Percentiles rank a stretch among this genome's conserved stretches.
phyloP scores from a whole-genome alignment of 1,140 invertebrate species.

The Bombus soroeensis region DNA sequence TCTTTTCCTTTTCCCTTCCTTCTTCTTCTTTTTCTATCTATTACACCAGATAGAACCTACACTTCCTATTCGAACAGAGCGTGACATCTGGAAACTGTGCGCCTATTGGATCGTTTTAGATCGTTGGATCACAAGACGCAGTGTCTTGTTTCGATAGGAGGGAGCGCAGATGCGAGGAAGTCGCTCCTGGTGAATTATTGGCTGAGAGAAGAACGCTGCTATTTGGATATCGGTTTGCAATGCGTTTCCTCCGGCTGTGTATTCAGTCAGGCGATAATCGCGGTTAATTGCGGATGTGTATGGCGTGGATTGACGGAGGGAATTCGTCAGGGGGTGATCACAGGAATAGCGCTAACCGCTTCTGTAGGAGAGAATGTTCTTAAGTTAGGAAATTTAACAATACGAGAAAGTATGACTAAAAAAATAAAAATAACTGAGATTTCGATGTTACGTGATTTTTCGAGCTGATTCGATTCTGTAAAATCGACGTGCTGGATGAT shows the following conservation, averaged over 20 bases:
- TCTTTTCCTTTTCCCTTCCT: conserved; percentile 4
- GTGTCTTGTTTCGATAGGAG: conserved; percentile 35
- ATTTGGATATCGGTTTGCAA: conserved; percentile 53
- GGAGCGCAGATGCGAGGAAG: conserved; percentile 71
- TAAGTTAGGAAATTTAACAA: neutral
- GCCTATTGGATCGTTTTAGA: conserved; percentile 28
- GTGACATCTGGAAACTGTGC: conserved; percentile 72
- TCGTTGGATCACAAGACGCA: conserved; percentile 24
- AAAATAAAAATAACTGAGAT: neutral
- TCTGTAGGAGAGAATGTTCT: neutral
- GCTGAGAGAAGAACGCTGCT: conserved; percentile 54
- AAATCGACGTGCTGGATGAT: conserved; percentile 9
- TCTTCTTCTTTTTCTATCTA: neutral
- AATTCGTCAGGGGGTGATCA: neutral
- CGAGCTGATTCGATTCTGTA: neutral
- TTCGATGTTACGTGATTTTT: neutral
- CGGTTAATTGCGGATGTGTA: neutral
- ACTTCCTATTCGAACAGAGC: conserved; percentile 57
- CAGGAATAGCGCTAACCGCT: no score
- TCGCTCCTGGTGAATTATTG: conserved; percentile 67
- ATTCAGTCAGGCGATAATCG: neutral
- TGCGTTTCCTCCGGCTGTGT: neutral
- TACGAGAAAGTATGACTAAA: neutral
- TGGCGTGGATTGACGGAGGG: neutral
- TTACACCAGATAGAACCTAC: conserved; percentile 16